These are phyloP conservation scores for Danio rerio DNA, from an alignment of 2,113 vertebrate genomes.

Conservation along the genomic window DNA sequence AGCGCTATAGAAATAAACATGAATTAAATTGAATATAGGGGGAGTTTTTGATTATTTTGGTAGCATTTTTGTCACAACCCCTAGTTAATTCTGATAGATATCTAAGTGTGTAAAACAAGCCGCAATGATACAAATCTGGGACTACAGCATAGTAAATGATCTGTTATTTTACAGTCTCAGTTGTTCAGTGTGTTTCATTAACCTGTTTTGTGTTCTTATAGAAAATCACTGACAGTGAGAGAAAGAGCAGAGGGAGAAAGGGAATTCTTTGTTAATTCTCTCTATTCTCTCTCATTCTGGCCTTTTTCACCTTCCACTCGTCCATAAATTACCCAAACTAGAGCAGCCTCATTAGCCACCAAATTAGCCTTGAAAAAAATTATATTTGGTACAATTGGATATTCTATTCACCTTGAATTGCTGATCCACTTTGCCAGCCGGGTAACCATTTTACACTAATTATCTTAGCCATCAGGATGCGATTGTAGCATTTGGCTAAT, in stretches of 20 bases:
- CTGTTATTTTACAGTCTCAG: background rate
- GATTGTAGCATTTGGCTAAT: conserved; percentile 66
- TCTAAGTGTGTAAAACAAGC: background rate
- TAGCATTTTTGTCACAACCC: too few relatives aligned
- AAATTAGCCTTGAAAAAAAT: conserved; percentile 65
- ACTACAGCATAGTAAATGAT: background rate
- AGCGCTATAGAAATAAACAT: too few relatives aligned
- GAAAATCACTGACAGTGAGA: conserved; percentile 1
- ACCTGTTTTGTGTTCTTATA: conserved; percentile 22
- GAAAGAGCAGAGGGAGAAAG: background rate
- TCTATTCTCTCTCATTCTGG: conserved; percentile 16
- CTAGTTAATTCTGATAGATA: background rate
- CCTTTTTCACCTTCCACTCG: conserved; percentile 41
- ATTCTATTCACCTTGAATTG: conserved; percentile 62
- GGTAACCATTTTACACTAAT: conserved; percentile 65
- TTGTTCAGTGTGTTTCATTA: background rate
- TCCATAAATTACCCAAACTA: conserved; percentile 61
- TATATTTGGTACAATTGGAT: conserved; percentile 59
- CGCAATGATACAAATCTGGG: background rate
- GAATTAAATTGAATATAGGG: too few relatives aligned
- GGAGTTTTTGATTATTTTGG: too few relatives aligned
- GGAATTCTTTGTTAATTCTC: conserved; percentile 3
- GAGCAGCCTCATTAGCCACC: conserved; percentile 60
- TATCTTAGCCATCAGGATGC: conserved; percentile 61
- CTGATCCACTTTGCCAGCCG: conserved; percentile 49